These are phyloP conservation scores for Rhagoletis zephyria DNA, from an alignment of 1,140 invertebrate species.

Conservation along the genomic window DNA sequence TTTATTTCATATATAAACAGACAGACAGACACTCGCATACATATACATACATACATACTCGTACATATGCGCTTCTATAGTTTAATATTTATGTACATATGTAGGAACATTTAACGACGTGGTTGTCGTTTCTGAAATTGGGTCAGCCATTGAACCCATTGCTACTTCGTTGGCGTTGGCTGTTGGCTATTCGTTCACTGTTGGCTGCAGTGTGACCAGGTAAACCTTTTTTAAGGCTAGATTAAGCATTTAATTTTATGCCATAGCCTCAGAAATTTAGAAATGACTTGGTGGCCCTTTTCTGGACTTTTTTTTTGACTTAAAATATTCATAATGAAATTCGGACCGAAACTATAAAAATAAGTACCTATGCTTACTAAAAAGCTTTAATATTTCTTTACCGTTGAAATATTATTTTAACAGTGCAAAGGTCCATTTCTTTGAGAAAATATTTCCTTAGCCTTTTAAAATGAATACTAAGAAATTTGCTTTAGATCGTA, in stretches of 20 bases:
- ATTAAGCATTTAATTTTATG: not conserved
- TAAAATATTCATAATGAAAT: no score
- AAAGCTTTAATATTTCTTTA: no score
- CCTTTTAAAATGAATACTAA: no score
- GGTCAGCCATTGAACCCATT: slow-evolving; percentile 51
- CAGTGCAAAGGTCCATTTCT: no score
- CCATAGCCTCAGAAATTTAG: no score
- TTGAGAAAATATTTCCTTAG: no score
- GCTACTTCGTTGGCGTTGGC: slow-evolving; percentile 39
- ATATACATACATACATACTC: not conserved
- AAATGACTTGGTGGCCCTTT: no score
- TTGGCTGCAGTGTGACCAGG: not conserved
- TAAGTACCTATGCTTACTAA: no score
- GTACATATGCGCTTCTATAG: not conserved
- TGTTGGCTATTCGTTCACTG: not conserved
- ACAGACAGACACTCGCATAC: not conserved
- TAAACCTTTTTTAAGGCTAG: not conserved
- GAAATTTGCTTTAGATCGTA: no score
- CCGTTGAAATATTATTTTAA: no score
- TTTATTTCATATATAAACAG: slow-evolving; percentile 22
- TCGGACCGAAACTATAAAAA: no score
- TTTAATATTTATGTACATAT: not conserved
- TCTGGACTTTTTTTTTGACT: no score
- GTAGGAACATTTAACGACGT: not conserved
- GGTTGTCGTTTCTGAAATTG: slow-evolving; percentile 48